Conservation (phyloP, 2,888 invertebrate genomes). For the Coelinius sp. region DNA sequence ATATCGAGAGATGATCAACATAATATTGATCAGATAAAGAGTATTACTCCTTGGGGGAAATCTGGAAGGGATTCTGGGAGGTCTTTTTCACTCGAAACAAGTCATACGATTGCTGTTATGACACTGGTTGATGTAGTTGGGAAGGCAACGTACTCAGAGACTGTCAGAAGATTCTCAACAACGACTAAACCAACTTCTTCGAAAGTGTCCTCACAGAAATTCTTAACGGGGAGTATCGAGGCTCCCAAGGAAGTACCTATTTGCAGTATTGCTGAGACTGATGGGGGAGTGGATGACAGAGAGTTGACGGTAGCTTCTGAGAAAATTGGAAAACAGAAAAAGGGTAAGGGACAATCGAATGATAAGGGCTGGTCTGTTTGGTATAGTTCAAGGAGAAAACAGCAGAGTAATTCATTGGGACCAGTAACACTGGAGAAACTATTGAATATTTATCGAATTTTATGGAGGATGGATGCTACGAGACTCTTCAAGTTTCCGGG, state of each 20-base stretch:
- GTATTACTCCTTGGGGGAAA: neutral
- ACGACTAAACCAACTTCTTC: conserved; percentile 38
- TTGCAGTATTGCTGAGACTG: conserved; percentile 32
- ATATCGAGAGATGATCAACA: neutral
- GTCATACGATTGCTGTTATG: conserved; percentile 35
- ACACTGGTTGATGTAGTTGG: conserved; percentile 46
- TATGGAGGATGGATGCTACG: conserved; percentile 63
- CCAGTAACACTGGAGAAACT: conserved; percentile 56
- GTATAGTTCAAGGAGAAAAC: conserved; percentile 61
- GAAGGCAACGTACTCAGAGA: conserved; percentile 63
- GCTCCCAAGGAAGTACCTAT: neutral
- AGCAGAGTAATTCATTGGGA: conserved; percentile 49
- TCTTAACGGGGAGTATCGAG: neutral
- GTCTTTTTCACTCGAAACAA: conserved; percentile 28
- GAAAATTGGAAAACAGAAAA: conserved; percentile 36
- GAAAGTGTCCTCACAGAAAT: neutral
- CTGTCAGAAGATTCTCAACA: conserved; percentile 54
- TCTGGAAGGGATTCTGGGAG: neutral
- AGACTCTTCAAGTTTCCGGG: conserved; percentile 57
- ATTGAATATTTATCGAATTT: conserved; percentile 57
- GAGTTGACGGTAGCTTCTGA: conserved; percentile 28
- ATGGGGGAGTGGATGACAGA: neutral
- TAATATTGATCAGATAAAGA: neutral
- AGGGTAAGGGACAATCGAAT: conserved; percentile 51
- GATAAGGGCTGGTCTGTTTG: conserved; percentile 63